Conservation (phyloP, 2,888 invertebrate species). For the Acleris laterana region DNA sequence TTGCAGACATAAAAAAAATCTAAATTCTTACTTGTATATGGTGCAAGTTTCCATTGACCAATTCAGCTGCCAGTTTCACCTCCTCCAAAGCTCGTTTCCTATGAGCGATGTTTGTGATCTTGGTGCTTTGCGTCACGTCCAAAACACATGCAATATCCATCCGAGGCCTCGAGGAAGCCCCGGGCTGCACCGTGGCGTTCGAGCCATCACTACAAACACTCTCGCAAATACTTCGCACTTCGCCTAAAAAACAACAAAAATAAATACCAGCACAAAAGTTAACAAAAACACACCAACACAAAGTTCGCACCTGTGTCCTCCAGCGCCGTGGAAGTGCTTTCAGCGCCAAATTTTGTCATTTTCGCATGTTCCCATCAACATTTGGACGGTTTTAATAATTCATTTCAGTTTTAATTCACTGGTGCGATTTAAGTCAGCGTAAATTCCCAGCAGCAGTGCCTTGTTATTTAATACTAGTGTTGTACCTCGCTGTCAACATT, state of each 20-base stretch:
- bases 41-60: slow-evolving; percentile 91
- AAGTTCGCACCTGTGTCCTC: slow-evolving; percentile 74
- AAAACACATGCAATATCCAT: slow-evolving; percentile 96
- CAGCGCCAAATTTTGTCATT: slow-evolving; percentile 80
- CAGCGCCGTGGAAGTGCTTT: slow-evolving; percentile 67
- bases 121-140: slow-evolving; percentile 89
- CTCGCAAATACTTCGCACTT: slow-evolving; percentile 81
- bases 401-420: slow-evolving; percentile 59
- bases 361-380: slow-evolving; percentile 67
- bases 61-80: slow-evolving; percentile 90
- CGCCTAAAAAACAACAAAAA: slow-evolving; percentile 59
- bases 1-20: background rate
- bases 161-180: slow-evolving; percentile 81
- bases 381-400: slow-evolving; percentile 65
- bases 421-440: slow-evolving; percentile 50
- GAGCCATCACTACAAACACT: slow-evolving; percentile 83
- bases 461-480: slow-evolving; percentile 78
- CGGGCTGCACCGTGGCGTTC: slow-evolving; percentile 77
- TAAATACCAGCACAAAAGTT: slow-evolving; percentile 48
- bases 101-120: slow-evolving; percentile 88
- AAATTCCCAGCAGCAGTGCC: slow-evolving; percentile 45
- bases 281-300: slow-evolving; percentile 52
- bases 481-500: slow-evolving; percentile 41
- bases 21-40: slow-evolving; percentile 93
- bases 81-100: slow-evolving; percentile 93